A percentile compares a stretch with the other conserved stretches of the same genome.
Conservation (phyloP, 1,140 invertebrate genomes). For the Steinernema feltiae region DNA sequence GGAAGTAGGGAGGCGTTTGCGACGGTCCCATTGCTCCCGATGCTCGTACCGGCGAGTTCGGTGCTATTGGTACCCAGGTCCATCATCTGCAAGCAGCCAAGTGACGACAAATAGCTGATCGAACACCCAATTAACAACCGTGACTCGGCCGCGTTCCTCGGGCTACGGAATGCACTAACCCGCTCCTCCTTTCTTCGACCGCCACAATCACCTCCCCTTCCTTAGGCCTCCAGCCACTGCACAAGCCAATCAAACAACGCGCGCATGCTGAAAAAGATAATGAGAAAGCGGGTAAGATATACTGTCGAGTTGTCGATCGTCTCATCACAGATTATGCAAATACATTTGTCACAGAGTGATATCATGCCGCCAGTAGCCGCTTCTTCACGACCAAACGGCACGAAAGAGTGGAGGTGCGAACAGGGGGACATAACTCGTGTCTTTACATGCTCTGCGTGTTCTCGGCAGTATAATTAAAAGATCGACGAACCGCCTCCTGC, state of each 20-base stretch:
- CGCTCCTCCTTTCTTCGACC: neutral
- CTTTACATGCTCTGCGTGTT: too few species aligned
- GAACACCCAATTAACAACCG: constrained; percentile 3
- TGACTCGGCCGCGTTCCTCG: neutral
- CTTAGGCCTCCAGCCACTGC: neutral
- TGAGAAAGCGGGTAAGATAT: neutral
- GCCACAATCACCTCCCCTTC: constrained; percentile 8
- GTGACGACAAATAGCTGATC: neutral
- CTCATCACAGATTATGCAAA: neutral
- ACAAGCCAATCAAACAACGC: neutral
- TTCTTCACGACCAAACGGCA: too few species aligned
- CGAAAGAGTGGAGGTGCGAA: too few species aligned
- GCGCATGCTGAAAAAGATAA: neutral
- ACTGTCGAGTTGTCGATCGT: neutral
- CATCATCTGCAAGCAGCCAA: neutral
- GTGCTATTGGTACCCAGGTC: neutral
- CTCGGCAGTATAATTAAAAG: too few species aligned
- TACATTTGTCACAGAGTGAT: neutral
- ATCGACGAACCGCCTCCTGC: too few species aligned
- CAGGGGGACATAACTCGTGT: too few species aligned
- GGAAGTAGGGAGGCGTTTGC: neutral
- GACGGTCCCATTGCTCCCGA: neutral
- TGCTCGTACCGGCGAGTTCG: constrained; percentile 3
- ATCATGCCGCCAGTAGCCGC: too few species aligned
- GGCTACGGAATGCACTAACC: neutral